phyloP scores from a whole-genome alignment of 2,113 vertebrate genomes.

The Cyphomyrus plagiostoma region DNA sequence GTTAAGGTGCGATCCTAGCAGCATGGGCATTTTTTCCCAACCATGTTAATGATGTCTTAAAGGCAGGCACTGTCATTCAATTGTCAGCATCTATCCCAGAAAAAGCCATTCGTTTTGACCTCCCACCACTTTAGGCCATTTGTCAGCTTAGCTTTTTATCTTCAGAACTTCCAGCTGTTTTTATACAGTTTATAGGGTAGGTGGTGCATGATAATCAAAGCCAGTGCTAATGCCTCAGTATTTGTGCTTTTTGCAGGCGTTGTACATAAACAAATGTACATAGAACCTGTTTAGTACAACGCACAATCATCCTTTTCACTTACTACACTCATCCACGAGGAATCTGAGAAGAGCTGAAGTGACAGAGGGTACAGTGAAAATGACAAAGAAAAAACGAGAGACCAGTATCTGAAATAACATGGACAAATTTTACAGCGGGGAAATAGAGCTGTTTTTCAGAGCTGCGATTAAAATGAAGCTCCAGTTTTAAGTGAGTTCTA shows the following conservation, averaged over 20 bases:
- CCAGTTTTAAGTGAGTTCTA: background rate
- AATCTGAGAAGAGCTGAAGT: background rate
- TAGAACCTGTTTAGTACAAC: background rate
- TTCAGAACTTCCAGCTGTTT: background rate
- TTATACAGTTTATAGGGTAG: background rate
- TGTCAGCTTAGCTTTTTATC: background rate
- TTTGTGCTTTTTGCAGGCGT: background rate
- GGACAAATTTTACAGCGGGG: background rate
- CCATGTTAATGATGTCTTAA: slow-evolving; percentile 12
- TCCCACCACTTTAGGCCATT: background rate
- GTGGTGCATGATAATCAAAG: background rate
- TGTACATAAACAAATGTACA: background rate
- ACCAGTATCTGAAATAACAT: background rate
- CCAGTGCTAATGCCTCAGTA: background rate
- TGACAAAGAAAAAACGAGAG: background rate
- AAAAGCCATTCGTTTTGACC: background rate
- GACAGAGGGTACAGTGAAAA: background rate
- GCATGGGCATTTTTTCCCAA: background rate
- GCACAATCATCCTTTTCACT: background rate
- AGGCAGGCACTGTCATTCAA: background rate
- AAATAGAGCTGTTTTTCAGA: background rate
- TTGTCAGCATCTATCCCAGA: background rate
- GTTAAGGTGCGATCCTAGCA: background rate
- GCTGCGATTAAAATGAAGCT: background rate
- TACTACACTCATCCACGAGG: background rate